Base-by-base conservation (phyloP, 23 tunicate genomes). In the Ciona savignyi region DNA sequence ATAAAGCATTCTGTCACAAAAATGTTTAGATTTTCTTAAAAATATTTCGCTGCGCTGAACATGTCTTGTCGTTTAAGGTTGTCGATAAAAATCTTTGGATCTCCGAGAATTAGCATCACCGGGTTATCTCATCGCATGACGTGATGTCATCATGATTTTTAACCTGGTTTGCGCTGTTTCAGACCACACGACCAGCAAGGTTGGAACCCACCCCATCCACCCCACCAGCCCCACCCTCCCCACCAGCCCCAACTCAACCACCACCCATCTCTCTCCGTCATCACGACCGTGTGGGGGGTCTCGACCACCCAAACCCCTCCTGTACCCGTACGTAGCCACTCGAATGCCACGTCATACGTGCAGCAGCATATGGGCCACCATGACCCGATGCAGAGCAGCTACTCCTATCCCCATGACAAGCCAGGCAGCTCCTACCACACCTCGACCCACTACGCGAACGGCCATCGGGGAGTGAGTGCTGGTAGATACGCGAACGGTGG, bases 301-400 rank as follows among this genome's bases (percentile, higher is more conserved):
- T 74, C 93, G 2, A 80, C 85, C 0, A 86, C 93, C 4, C 93
- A 86, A 29, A 78, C 93, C 15, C 85, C 93, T 27, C 85, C 93
- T 1, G 78, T 80, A 6, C 77, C 71, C 2, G 92, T 75, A 2
- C 80, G 78, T 51, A 68, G 81, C 29, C 85, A 80, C 9, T 80
- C 84, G 9, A 35, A 34, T 29, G 30, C 73, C 23, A 25, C 83
- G 11, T 23, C 82, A 6, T 78, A 68, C 29, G 68, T 60, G 21
- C 69, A 66, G 31, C 85, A 72, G 63, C 85, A 80, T 33, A 66
- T 85, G 60, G 81, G 76, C 1, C 78, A 76, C 32, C 29, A 32
- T 25, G 74, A 23, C 42, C 68, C 64, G 3, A 30, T 71, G 25
- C 68, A 79, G 32, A 56, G 60, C 27, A 33, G 34, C 21, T 34